A percentile compares a stretch with the other conserved stretches of the same genome.
Conservation (phyloP, 2,888 invertebrate genomes). For the Microchrysa polita region DNA sequence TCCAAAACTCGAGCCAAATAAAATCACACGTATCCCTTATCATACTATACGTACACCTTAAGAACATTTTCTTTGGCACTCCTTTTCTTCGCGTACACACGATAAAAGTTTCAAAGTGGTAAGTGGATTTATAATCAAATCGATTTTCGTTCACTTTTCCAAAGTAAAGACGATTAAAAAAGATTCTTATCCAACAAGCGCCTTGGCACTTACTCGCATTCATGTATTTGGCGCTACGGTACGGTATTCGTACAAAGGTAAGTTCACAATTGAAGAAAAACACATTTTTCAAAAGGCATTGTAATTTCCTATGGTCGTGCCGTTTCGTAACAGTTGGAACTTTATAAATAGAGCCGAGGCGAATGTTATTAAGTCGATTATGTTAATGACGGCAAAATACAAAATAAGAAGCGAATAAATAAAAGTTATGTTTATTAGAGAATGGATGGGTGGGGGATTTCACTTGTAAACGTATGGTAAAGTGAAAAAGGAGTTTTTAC, state of each 20-base stretch:
- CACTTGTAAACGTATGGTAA: too few species aligned
- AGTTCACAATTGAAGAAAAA: background rate
- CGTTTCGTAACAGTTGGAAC: background rate
- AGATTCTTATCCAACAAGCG: background rate
- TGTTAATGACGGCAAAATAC: background rate
- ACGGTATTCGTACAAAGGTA: too few species aligned
- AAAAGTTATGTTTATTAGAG: too few species aligned
- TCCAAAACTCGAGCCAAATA: too few species aligned
- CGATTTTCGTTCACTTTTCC: background rate
- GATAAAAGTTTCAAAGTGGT: background rate
- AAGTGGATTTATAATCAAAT: constrained; percentile 5
- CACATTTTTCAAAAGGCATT: background rate
- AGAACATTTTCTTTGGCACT: too few species aligned
- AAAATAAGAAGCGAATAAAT: background rate
- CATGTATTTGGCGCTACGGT: too few species aligned
- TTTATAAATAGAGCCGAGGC: background rate
- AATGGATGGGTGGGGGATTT: too few species aligned
- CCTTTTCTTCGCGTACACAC: too few species aligned
- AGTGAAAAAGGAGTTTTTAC: too few species aligned
- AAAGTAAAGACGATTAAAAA: constrained; percentile 7
- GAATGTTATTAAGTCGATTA: constrained; percentile 25
- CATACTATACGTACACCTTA: too few species aligned
- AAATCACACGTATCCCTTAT: too few species aligned
- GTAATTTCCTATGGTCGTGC: constrained; percentile 1
- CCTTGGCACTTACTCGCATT: too few species aligned